Evolutionary conservation across 2,113 vertebrate species (phyloP).

Genomic region (Hemicordylus capensis): DNA sequence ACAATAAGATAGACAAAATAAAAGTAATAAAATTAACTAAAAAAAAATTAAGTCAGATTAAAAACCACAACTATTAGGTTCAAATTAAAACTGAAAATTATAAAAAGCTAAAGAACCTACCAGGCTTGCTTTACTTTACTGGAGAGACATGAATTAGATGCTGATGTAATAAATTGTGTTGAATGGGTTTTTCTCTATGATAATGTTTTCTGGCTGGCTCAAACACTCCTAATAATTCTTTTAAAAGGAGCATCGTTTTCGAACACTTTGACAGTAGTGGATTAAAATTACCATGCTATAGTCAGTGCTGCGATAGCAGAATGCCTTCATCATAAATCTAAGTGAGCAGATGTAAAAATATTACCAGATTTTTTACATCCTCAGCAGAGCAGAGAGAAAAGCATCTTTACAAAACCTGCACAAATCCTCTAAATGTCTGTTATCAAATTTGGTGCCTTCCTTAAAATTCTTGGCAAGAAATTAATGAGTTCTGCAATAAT

Average conservation of each 20-base stretch:
- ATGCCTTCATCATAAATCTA: constrained; percentile 28
- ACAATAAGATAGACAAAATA: too few relatives aligned
- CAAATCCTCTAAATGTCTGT: neutral
- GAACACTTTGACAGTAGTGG: constrained; percentile 24
- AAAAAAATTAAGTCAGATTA: too few relatives aligned
- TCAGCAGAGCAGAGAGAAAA: neutral
- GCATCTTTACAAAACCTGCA: neutral
- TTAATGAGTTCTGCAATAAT: neutral
- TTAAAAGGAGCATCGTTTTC: neutral
- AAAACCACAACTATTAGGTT: too few relatives aligned
- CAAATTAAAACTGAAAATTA: too few relatives aligned
- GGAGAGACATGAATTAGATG: neutral
- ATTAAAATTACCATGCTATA: constrained; percentile 26
- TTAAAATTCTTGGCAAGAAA: neutral
- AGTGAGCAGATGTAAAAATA: constrained; percentile 16
- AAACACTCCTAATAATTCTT: constrained; percentile 34
- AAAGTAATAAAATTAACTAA: too few relatives aligned
- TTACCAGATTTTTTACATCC: neutral
- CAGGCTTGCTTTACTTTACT: neutral
- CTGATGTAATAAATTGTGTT: neutral
- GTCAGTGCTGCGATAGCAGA: constrained; percentile 22
- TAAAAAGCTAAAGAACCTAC: too few relatives aligned
- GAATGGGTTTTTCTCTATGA: constrained; percentile 16
- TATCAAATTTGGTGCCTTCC: neutral
- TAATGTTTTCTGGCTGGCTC: constrained; percentile 14